phyloP scores from a whole-genome alignment of 2,113 vertebrate genomes.

The Galemys pyrenaicus region DNA sequence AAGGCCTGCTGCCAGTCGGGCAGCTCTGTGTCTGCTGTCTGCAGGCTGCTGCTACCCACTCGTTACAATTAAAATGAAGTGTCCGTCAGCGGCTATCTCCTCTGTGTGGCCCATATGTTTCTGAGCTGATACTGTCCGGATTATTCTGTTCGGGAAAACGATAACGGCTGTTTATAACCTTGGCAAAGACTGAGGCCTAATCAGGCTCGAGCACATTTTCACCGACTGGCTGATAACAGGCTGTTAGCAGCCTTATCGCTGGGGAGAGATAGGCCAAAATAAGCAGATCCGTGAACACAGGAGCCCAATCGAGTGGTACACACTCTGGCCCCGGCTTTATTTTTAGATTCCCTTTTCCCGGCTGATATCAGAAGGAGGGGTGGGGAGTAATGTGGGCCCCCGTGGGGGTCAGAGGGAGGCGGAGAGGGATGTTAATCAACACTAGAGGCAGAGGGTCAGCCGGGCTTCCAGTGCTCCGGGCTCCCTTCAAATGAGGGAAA shows the following conservation, averaged over 20 bases:
- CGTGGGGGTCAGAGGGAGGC: conserved; percentile 43
- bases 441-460: conserved; percentile 56
- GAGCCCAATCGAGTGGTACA: conserved; percentile 84
- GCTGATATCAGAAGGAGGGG: conserved; percentile 74
- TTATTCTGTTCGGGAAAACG: conserved; percentile 96
- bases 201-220: conserved; percentile 99
- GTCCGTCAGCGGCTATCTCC: conserved; percentile 96
- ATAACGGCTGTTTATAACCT: conserved; percentile 99
- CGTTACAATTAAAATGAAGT: conserved; percentile 98
- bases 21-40: conserved; percentile 84
- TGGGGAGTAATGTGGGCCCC: conserved; percentile 39
- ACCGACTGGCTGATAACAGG: conserved; percentile 95
- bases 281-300: conserved; percentile 88
- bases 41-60: conserved; percentile 89
- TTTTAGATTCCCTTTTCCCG: conserved; percentile 89
- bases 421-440: conserved; percentile 73
- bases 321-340: conserved; percentile 90
- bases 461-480: neutral
- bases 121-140: conserved; percentile 97
- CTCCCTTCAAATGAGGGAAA: conserved; percentile 69
- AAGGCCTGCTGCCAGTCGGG: conserved; percentile 82
- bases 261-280: conserved; percentile 93
- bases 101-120: conserved; percentile 99
- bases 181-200: conserved; percentile 98
- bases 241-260: conserved; percentile 97